phyloP scores from a whole-genome alignment of 2,888 invertebrate species.

The Laspeyria flexula region DNA sequence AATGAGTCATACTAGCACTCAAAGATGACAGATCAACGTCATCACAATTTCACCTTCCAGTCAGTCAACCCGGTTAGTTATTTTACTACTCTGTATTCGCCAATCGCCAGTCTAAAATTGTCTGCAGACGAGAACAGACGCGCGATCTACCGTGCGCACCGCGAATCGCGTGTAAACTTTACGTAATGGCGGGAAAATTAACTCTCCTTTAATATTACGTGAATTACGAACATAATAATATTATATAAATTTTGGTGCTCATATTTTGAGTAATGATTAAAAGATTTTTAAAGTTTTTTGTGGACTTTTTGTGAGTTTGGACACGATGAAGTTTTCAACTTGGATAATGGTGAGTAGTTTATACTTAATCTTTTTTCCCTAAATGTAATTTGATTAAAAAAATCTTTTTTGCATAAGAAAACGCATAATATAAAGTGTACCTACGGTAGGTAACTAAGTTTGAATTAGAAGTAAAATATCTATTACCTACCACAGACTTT shows the following conservation, averaged over 20 bases:
- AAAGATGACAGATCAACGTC: slow-evolving; percentile 45
- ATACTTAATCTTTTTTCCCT: no score
- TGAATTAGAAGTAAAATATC: not conserved
- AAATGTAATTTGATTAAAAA: not conserved
- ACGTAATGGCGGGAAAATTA: slow-evolving; percentile 72
- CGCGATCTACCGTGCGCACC: slow-evolving; percentile 40
- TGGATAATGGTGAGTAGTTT: slow-evolving; percentile 58
- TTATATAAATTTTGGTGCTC: slow-evolving; percentile 15
- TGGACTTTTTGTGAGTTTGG: slow-evolving; percentile 42
- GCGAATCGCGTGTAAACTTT: slow-evolving; percentile 72
- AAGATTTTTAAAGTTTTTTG: slow-evolving; percentile 29
- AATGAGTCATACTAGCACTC: slow-evolving; percentile 33
- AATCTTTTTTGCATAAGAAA: no score
- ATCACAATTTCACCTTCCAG: slow-evolving; percentile 46
- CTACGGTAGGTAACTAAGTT: no score
- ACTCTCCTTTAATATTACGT: slow-evolving; percentile 8
- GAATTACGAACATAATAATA: no score
- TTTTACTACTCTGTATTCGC: slow-evolving; percentile 52
- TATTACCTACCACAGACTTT: not conserved
- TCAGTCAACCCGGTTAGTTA: slow-evolving; percentile 42
- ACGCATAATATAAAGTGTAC: no score
- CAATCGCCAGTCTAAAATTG: slow-evolving; percentile 59
- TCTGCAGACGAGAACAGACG: slow-evolving; percentile 56
- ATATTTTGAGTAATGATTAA: slow-evolving; percentile 31
- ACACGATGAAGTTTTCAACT: slow-evolving; percentile 60